Base-by-base conservation (phyloP, 2,113 vertebrate genomes). In the Manacus vitellinus region DNA sequence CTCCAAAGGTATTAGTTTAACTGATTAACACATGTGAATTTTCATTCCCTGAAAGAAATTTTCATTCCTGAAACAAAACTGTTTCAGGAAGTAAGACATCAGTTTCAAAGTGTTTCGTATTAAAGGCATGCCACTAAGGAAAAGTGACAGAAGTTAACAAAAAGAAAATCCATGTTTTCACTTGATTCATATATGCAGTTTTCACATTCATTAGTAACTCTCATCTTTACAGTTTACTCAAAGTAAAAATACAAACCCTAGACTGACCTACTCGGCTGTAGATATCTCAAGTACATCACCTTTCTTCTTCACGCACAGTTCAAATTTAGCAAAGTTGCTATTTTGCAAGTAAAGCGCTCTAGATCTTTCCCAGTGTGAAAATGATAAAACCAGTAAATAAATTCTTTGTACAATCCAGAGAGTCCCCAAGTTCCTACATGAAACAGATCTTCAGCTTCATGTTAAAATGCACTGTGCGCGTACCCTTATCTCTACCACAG, bases 401-500 rank as follows among this genome's bases (percentile, higher is more conserved):
- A 89, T 66, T 66, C 33, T 76, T 68, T 22, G 14, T 43, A 76
- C 27, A 58, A 73, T 37, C 49, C 78, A 62, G 24, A 89, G 71
- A 88, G 73, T 19, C n/a, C 13, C 41, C 0, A 1, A 5, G 1
- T n/a, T 85, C 43, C 65, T 73, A 73, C 96, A 72, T 3, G 24
- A 80, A 96, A 65, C 47, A 91, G 84, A 90, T 91, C 95, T 93
- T 93, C 95, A 73, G 85, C 79, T 89, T 89, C 94, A 93, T 18
- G 39, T 74, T 89, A 92, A 96, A 96, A 82, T 37, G 92, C 33
- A 66, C 95, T 94, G 89, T 83, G 95, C 98, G 97, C 20, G 76
- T 95, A 94, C 85, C 91, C 97, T 99, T 98, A 99, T 98, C 98
- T 98, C 96, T 91, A 97, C 52, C 96, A 92, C 96, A 98, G 96